Evolutionary conservation across 2,113 vertebrate genomes (phyloP).

Genomic region (Harpagus bidentatus): DNA sequence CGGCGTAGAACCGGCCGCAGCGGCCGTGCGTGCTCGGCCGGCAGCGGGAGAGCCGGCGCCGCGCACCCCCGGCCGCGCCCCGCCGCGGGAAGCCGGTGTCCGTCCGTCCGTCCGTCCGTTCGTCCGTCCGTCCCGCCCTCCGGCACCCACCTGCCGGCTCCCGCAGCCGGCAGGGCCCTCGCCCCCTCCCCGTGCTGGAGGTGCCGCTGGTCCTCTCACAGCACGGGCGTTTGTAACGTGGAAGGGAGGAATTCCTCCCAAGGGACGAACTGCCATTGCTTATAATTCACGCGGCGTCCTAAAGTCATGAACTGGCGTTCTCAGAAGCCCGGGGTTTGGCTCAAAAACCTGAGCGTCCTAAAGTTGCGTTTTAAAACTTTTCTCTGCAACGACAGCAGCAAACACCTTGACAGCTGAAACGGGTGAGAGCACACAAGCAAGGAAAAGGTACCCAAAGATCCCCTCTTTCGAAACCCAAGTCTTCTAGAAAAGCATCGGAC

Average conservation of each 20-base stretch:
- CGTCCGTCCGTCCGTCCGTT: neutral
- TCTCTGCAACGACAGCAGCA: accelerated
- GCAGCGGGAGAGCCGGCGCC: neutral
- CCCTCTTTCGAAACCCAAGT: neutral
- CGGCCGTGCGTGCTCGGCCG: neutral
- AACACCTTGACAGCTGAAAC: neutral
- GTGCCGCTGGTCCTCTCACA: neutral
- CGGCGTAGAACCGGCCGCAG: neutral
- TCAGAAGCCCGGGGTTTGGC: neutral
- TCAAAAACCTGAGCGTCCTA: neutral
- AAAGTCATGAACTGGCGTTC: neutral
- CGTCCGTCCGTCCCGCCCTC: neutral
- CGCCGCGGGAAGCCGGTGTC: neutral
- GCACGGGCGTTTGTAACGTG: neutral
- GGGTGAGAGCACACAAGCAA: accelerated
- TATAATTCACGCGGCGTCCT: neutral
- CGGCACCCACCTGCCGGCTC: neutral
- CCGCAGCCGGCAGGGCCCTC: neutral
- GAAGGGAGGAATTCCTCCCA: neutral
- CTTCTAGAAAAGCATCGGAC: neutral
- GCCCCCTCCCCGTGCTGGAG: neutral
- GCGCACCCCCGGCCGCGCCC: neutral
- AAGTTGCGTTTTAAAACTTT: neutral
- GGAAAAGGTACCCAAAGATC: neutral
- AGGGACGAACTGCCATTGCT: neutral